Evolutionary conservation across 1,140 invertebrate species (phyloP).

Genomic region (Portunus trituberculatus): DNA sequence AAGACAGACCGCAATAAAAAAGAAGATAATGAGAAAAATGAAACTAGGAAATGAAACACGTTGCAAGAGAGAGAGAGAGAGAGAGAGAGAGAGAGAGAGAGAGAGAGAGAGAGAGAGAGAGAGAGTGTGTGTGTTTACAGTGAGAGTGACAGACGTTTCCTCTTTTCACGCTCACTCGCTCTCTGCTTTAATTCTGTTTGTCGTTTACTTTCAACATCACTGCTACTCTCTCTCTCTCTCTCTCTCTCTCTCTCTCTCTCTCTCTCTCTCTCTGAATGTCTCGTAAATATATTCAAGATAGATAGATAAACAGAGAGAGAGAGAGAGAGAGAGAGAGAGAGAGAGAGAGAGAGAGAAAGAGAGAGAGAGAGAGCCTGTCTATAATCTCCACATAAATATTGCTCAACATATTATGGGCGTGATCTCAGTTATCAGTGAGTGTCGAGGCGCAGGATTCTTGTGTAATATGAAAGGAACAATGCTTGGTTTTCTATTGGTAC

Average conservation of each 20-base stretch:
- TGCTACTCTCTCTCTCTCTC: no score
- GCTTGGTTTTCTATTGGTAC: background rate
- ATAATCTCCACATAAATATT: constrained; percentile 5
- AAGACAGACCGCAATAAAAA: no score
- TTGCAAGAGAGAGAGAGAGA: background rate
- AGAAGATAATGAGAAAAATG: no score
- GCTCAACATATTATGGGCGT: background rate
- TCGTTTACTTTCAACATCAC: no score
- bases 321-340: constrained; percentile 18
- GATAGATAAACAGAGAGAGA: background rate
- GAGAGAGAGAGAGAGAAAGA: constrained; percentile 12
- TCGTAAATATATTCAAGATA: background rate
- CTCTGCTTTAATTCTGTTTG: no score
- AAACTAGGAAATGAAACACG: no score
- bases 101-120: background rate
- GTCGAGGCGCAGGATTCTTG: background rate
- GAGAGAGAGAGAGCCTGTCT: background rate
- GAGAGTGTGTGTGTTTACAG: background rate
- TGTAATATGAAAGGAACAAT: background rate
- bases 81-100: constrained; percentile 20
- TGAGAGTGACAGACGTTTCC: no score
- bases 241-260: no score
- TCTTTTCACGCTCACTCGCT: no score
- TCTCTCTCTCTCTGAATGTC: background rate
- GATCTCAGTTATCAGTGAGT: background rate